These are phyloP conservation scores for Paraplagusia blochii DNA, from an alignment of 2,113 vertebrate genomes.

Conservation along the genomic window DNA sequence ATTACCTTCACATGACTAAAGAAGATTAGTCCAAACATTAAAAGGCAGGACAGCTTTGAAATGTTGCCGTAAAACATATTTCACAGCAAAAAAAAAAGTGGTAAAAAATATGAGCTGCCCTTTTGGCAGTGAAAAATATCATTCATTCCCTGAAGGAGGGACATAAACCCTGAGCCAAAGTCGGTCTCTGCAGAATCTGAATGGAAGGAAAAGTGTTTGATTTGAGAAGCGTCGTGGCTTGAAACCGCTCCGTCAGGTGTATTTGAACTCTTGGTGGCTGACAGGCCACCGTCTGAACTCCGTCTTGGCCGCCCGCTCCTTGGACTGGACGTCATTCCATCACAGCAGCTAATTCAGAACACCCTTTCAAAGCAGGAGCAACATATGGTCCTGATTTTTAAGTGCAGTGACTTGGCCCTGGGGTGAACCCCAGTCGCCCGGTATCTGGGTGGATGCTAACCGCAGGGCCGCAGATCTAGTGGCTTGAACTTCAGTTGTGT, in stretches of 20 bases:
- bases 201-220: background rate
- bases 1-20: too few species aligned
- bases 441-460: slow-evolving; percentile 26
- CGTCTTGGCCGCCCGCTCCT: background rate
- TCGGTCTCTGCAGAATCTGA: background rate
- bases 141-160: too few species aligned
- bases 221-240: background rate
- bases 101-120: too few species aligned
- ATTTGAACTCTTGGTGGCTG: slow-evolving; percentile 11
- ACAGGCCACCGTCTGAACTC: background rate
- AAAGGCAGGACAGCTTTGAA: too few species aligned
- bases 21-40: too few species aligned
- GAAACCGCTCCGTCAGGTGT: slow-evolving; percentile 2
- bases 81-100: too few species aligned
- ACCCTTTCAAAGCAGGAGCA: background rate
- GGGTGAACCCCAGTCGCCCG: slow-evolving; percentile 19
- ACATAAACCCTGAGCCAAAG: background rate
- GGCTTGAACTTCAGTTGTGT: background rate
- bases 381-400: slow-evolving; percentile 43
- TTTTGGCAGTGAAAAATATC: too few species aligned
- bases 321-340: slow-evolving; percentile 17
- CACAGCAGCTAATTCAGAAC: slow-evolving; percentile 9
- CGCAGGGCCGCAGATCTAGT: background rate
- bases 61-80: too few species aligned
- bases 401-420: slow-evolving; percentile 13